phyloP scores from a whole-genome alignment of 2,113 vertebrate genomes.

The Poicephalus gulielmi region DNA sequence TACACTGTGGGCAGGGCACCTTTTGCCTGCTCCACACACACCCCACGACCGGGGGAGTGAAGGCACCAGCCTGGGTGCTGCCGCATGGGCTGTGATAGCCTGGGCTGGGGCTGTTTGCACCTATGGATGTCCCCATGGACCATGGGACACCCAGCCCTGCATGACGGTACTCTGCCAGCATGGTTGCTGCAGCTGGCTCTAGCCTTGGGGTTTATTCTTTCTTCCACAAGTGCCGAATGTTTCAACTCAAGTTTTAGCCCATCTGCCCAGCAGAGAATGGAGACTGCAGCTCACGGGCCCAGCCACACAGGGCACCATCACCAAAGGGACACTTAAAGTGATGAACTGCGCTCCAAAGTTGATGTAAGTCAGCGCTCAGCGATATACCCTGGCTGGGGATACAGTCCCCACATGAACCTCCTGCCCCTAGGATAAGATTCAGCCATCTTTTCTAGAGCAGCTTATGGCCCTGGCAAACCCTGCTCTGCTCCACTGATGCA shows the following conservation, averaged over 20 bases:
- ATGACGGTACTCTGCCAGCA: neutral
- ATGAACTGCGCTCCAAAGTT: neutral
- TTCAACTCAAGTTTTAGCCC: neutral
- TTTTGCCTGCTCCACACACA: neutral
- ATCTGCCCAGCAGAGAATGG: neutral
- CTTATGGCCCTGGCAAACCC: neutral
- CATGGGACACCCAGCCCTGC: neutral
- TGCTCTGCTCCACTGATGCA: neutral
- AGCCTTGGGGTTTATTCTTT: neutral
- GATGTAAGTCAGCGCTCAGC: neutral
- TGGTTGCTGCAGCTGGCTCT: neutral
- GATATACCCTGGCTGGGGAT: neutral
- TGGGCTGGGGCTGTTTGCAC: neutral
- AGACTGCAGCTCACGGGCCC: neutral
- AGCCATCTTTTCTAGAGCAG: neutral
- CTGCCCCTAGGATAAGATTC: neutral
- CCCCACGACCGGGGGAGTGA: neutral
- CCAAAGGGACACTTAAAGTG: neutral
- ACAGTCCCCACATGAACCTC: neutral
- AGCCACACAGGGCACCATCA: rapidly evolving
- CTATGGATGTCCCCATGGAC: neutral
- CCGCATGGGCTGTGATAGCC: neutral
- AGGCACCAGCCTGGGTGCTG: neutral
- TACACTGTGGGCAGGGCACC: neutral
- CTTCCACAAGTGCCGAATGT: neutral